Evolutionary conservation across 2,797 vertebrate species (phyloP).

Genomic region (Staurois parvus): DNA sequence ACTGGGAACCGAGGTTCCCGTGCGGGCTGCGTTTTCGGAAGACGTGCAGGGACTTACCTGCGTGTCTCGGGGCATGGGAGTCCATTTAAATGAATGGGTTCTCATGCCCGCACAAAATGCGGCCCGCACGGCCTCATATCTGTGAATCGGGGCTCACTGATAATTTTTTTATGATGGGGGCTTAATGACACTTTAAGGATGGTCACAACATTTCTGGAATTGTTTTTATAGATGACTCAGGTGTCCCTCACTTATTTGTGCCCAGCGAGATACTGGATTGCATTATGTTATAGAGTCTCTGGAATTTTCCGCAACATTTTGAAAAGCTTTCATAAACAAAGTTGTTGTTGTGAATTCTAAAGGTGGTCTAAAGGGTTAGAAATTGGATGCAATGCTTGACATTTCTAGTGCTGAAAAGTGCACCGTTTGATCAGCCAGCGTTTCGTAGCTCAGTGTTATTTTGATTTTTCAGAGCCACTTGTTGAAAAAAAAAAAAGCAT

Average conservation of each 20-base stretch:
- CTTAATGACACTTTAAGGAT: too few species aligned
- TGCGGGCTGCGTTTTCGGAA: too few species aligned
- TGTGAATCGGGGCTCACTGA: too few species aligned
- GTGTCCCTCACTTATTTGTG: background rate
- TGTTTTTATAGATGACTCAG: background rate
- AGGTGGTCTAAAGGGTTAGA: constrained; percentile 12
- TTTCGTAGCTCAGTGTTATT: background rate
- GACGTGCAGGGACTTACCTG: too few species aligned
- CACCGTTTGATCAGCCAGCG: constrained; percentile 3
- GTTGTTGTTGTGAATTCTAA: constrained; percentile 16
- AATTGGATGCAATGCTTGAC: constrained; percentile 24
- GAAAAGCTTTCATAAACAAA: constrained; percentile 1
- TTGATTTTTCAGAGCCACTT: background rate
- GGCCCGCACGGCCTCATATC: too few species aligned
- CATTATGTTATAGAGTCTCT: background rate
- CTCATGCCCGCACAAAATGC: too few species aligned
- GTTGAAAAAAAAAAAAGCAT: background rate
- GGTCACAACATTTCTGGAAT: background rate
- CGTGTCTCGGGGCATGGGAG: too few species aligned
- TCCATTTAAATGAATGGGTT: too few species aligned
- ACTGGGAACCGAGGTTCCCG: too few species aligned
- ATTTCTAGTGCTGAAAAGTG: constrained; percentile 35
- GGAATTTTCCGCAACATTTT: background rate
- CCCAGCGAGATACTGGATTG: background rate
- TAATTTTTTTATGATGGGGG: too few species aligned